phyloP scores from a whole-genome alignment of 2,797 vertebrate genomes.

The Enteromius mattozi region DNA sequence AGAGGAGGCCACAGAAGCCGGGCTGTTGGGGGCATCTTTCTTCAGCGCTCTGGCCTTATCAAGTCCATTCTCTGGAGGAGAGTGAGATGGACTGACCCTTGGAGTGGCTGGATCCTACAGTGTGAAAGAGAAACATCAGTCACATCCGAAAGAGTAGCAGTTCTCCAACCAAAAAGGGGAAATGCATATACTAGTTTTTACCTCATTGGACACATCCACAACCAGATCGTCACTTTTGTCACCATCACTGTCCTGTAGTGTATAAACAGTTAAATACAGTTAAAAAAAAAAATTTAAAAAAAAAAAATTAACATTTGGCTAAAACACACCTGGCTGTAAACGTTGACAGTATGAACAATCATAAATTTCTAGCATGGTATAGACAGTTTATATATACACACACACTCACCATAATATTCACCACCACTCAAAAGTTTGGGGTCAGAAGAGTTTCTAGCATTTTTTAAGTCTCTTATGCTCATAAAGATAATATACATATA shows the following conservation, averaged over 20 bases:
- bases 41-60: conserved; percentile 89
- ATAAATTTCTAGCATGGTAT: not conserved
- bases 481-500: too few species aligned
- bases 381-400: not conserved
- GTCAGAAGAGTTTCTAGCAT: not conserved
- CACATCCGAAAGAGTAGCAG: conserved; percentile 55
- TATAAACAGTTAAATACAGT: conserved; percentile 15
- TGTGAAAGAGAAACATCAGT: conserved; percentile 12
- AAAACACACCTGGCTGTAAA: not conserved
- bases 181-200: conserved; percentile 59
- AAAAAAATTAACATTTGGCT: not conserved
- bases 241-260: conserved; percentile 91
- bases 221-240: conserved; percentile 97
- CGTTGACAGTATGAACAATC: not conserved
- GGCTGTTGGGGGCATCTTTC: conserved; percentile 94
- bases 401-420: not conserved
- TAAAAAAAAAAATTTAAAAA: not conserved
- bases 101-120: conserved; percentile 90
- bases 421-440: not conserved
- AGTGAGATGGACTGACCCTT: conserved; percentile 90
- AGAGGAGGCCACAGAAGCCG: conserved; percentile 93
- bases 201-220: conserved; percentile 96
- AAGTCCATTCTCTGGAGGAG: conserved; percentile 92
- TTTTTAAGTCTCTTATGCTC: not conserved
- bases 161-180: not conserved